These are phyloP conservation scores for Seira musarum DNA, from an alignment of 2,888 invertebrate genomes.

Conservation along the genomic window DNA sequence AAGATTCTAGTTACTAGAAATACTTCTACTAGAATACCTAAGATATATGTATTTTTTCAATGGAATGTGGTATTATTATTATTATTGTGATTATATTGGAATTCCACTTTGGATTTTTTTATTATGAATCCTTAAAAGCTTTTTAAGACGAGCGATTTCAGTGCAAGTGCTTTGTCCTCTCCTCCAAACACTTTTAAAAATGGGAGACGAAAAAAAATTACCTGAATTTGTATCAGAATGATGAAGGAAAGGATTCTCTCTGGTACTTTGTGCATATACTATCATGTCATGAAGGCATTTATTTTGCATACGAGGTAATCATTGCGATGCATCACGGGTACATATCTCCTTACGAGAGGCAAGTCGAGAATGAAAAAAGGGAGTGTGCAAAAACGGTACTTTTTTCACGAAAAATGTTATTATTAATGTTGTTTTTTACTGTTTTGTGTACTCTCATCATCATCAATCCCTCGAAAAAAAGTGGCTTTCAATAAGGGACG, in stretches of 20 bases:
- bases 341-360: too few species aligned
- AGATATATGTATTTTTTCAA: not conserved
- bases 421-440: not conserved
- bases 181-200: conserved; percentile 40
- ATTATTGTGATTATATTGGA: not conserved
- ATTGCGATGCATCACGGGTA: too few species aligned
- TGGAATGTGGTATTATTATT: conserved; percentile 7
- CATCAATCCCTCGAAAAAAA: not conserved
- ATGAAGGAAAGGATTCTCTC: not conserved
- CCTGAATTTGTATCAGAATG: not conserved
- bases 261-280: not conserved
- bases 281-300: conserved; percentile 7
- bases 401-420: conserved; percentile 7
- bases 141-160: not conserved
- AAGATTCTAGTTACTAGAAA: too few species aligned
- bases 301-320: conserved; percentile 22
- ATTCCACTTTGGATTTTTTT: not conserved
- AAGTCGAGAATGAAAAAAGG: not conserved
- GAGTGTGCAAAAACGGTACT: conserved; percentile 1
- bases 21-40: too few species aligned
- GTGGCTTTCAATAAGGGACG: not conserved
- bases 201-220: conserved; percentile 21
- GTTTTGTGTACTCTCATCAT: not conserved
- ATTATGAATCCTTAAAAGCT: not conserved
- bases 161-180: conserved; percentile 45